A percentile compares a stretch with the other conserved stretches of the same genome.
Conservation (phyloP, 2,113 vertebrate species). For the Protobothrops flavoviridis region DNA sequence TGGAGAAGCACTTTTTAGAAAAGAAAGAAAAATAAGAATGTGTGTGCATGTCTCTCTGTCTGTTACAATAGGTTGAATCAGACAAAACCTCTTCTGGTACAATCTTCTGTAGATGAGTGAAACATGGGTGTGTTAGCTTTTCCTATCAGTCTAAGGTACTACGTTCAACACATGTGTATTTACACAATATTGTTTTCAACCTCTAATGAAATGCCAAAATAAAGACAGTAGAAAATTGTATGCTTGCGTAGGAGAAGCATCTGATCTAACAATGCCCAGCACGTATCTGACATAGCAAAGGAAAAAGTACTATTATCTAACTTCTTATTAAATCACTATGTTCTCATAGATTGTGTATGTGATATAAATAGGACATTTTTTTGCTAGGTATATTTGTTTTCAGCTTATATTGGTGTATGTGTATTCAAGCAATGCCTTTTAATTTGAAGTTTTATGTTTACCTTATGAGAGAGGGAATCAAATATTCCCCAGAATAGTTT, state of each 20-base stretch:
- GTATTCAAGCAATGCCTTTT: background rate
- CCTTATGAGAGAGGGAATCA: slow-evolving; percentile 95
- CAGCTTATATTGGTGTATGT: background rate
- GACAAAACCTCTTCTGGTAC: background rate
- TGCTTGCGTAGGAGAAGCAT: background rate
- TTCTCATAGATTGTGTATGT: slow-evolving; percentile 2
- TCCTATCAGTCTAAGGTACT: background rate
- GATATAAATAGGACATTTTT: background rate
- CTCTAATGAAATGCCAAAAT: background rate
- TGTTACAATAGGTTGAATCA: background rate
- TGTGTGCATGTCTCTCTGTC: too few species aligned
- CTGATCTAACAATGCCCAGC: background rate
- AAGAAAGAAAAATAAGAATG: background rate
- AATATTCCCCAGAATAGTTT: slow-evolving; percentile 99
- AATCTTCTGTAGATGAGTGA: background rate
- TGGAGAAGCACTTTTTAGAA: background rate
- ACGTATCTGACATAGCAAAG: background rate
- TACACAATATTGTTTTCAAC: background rate
- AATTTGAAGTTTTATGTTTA: slow-evolving; percentile 57
- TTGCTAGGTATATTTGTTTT: background rate
- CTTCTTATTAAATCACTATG: background rate
- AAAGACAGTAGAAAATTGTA: background rate
- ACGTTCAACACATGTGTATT: background rate
- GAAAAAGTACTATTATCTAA: background rate
- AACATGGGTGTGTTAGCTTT: background rate